A percentile compares a stretch with the other conserved stretches of the same genome.
Evolutionary conservation across 2,797 vertebrate species (phyloP).

Genomic region (Sebastes paucispinis): DNA sequence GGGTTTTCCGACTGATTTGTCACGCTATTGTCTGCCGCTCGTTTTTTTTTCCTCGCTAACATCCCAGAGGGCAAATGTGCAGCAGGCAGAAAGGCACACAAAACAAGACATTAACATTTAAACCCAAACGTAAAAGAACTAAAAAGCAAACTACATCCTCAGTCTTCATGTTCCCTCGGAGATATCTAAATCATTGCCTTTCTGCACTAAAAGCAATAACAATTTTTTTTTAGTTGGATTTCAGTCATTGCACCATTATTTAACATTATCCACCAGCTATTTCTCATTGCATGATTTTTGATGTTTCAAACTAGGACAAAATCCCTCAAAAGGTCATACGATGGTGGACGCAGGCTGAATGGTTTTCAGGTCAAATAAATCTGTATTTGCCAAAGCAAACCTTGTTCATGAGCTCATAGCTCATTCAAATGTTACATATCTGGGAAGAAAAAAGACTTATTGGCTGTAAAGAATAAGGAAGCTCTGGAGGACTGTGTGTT

Average conservation of each 20-base stretch:
- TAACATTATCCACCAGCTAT: conserved; percentile 1
- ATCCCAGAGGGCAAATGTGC: conserved; percentile 34
- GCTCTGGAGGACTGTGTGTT: neutral
- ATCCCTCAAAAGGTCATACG: conserved; percentile 28
- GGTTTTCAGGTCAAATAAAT: conserved; percentile 42
- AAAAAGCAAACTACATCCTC: neutral
- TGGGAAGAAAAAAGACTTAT: conserved; percentile 1
- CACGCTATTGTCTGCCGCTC: conserved; percentile 38
- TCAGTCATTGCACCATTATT: conserved; percentile 2
- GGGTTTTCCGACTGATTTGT: conserved; percentile 52
- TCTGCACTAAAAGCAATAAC: neutral
- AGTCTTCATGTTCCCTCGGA: neutral
- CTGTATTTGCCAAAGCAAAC: conserved; percentile 33
- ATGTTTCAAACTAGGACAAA: conserved; percentile 40
- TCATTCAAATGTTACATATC: conserved; percentile 30
- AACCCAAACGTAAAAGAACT: conserved; percentile 13
- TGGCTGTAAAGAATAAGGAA: conserved; percentile 12
- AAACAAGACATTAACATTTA: conserved; percentile 34
- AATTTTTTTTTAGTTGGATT: conserved; percentile 1
- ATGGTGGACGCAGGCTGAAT: conserved; percentile 4
- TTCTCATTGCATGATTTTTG: conserved; percentile 18
- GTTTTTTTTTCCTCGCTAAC: conserved; percentile 5
- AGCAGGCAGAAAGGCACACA: conserved; percentile 10
- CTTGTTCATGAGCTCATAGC: conserved; percentile 11
- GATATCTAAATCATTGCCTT: neutral